Percentiles rank a stretch among this genome's conserved stretches.
Conservation (phyloP, 2,113 vertebrate species). For the Egretta garzetta region DNA sequence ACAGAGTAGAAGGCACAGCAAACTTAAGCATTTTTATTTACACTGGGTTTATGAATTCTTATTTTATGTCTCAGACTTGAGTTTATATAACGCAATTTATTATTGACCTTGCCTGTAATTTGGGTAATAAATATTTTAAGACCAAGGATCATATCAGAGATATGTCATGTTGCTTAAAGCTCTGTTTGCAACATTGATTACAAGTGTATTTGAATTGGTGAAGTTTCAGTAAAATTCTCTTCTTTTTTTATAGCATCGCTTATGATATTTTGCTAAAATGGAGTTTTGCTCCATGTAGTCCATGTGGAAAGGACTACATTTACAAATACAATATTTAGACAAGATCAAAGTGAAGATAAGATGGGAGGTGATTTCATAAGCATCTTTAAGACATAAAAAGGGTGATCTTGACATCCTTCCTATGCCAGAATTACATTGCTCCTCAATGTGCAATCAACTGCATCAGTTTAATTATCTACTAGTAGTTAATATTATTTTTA, state of each 20-base stretch:
- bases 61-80: background rate
- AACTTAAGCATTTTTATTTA: slow-evolving; percentile 5
- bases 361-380: background rate
- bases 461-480: background rate
- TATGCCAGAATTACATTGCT: background rate
- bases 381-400: background rate
- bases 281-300: background rate
- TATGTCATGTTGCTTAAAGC: background rate
- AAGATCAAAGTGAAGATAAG: background rate
- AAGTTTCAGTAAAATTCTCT: background rate
- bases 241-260: background rate
- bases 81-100: background rate
- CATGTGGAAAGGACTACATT: background rate
- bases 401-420: background rate
- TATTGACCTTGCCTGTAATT: background rate
- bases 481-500: background rate
- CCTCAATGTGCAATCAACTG: background rate
- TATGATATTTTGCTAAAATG: background rate
- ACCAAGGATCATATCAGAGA: background rate
- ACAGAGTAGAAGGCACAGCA: background rate
- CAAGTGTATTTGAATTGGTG: background rate
- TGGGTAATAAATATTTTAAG: background rate
- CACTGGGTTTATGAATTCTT: background rate
- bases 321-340: background rate
- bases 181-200: background rate